Percentiles rank a stretch among this genome's conserved stretches.
Evolutionary conservation across 1,140 invertebrate genomes (phyloP).

Genomic region (Drosophila pallidifrons): DNA sequence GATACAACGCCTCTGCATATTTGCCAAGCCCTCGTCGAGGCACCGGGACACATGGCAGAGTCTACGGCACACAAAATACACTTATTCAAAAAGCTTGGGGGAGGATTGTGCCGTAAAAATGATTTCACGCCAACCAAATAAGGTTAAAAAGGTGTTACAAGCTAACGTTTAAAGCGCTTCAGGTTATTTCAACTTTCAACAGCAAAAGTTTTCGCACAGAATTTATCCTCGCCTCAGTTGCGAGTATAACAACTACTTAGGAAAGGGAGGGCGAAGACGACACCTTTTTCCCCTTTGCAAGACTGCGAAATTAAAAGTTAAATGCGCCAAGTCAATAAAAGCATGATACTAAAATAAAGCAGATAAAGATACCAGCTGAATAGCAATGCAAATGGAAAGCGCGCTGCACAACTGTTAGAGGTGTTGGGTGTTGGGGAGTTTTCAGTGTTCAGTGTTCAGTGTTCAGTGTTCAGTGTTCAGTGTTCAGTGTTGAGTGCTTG

Average conservation of each 20-base stretch:
- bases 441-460: too few relatives aligned
- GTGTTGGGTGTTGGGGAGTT: too few relatives aligned
- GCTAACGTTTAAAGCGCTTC: constrained; percentile 52
- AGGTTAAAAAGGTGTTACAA: constrained; percentile 75
- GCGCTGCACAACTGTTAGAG: neutral
- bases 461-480: neutral
- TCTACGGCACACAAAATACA: constrained; percentile 18
- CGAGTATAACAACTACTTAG: constrained; percentile 7
- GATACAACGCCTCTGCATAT: constrained; percentile 50
- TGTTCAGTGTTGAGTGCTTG: constrained; percentile 2
- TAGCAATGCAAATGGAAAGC: constrained; percentile 46
- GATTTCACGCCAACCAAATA: constrained; percentile 73
- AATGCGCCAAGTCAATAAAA: constrained; percentile 77
- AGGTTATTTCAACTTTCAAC: constrained; percentile 57
- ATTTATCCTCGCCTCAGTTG: neutral
- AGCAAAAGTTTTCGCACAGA: constrained; percentile 45
- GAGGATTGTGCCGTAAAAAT: constrained; percentile 57
- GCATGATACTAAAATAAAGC: constrained; percentile 64
- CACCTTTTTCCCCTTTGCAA: constrained; percentile 34
- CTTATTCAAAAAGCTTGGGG: constrained; percentile 7
- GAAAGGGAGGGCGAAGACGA: neutral
- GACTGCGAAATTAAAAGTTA: constrained; percentile 77
- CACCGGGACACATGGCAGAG: constrained; percentile 3
- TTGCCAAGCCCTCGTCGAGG: constrained; percentile 35
- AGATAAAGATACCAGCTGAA: constrained; percentile 40